A percentile compares a stretch with the other conserved stretches of the same genome.
Evolutionary conservation across 64 coral and sea anemone species (phyloP).

Genomic region (Trachythela sp.): DNA sequence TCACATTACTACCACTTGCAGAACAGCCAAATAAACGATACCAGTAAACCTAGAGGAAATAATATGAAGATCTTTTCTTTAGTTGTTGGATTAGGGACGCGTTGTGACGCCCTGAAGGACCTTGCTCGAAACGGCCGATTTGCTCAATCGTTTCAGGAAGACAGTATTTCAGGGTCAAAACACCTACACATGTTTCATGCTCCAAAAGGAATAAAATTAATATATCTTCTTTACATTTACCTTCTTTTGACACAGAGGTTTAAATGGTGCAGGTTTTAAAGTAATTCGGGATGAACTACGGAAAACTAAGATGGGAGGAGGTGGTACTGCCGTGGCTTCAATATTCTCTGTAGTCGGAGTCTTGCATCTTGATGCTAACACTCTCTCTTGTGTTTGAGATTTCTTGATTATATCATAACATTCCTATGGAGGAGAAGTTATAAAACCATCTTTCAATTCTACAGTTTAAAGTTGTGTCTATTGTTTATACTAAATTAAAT

Average conservation of each 20-base stretch:
- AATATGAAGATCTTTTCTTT: no score
- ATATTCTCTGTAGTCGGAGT: slow-evolving; percentile 3
- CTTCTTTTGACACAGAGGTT: slow-evolving; percentile 51
- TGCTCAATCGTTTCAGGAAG: no score
- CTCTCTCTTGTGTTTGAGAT: slow-evolving; percentile 68
- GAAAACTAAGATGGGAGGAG: slow-evolving; percentile 62
- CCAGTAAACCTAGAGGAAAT: slow-evolving; percentile 69
- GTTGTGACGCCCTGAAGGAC: not conserved
- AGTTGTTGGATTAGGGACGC: no score
- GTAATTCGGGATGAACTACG: slow-evolving; percentile 67
- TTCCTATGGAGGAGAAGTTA: slow-evolving; percentile 46
- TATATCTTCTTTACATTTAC: not conserved
- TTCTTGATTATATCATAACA: slow-evolving; percentile 84
- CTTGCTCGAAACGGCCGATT: no score
- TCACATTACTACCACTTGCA: slow-evolving; percentile 85
- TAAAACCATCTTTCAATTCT: not conserved
- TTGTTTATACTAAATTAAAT: not conserved
- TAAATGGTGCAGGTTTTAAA: slow-evolving; percentile 69
- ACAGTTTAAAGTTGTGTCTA: not conserved
- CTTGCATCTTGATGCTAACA: slow-evolving; percentile 51
- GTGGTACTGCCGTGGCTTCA: slow-evolving; percentile 47
- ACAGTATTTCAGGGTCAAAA: no score
- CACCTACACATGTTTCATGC: no score
- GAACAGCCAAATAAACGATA: slow-evolving; percentile 86
- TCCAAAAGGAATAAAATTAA: no score